Evolutionary conservation across 1,140 invertebrate species (phyloP), one percentile per base, ranked within the genome.

Genomic region (Drosophila sucinea): DNA sequence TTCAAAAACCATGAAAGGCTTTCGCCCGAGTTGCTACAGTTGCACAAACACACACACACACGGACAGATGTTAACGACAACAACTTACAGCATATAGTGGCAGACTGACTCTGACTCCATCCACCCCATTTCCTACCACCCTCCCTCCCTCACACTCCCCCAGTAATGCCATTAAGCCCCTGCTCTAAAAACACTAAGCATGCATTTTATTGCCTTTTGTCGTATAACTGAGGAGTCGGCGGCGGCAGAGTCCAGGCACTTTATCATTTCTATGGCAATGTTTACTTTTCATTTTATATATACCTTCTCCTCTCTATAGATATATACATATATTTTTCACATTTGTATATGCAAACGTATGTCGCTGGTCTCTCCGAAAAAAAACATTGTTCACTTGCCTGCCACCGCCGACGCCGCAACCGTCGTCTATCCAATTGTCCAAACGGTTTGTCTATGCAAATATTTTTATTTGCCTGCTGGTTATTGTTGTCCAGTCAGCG

Each of bases 171-270:
- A 79, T 86, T 83, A 87, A 83, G 65, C 55, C 79, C 81, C 51
- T 44, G 27, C 65, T 58, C 54, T 54, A 51, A 44, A 83, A 78
- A 70, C 55, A 77, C 83, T 83, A 87, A 87, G 83, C 84, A 87
- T 87, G 83, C 84, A 89, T 89, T 87, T 87, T 87, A 89, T 89
- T 87, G 83, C 83, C 77, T 83, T 89, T 89, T 83, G 79, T 83
- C 76, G 64, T 61, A 69, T 27, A 51, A 51, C 55, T 67, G 61
- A 57, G 44, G 47, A 66, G 27, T 56, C 64, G 55, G 32, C 29
- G 55, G 32, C 29, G n/a, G 27, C 29, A 41, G 32, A 67, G 63
- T 64, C 67, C 70, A 58, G 76, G 73, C 80, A 87, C 76, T 87
- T 89, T 87, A 87, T 87, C 83, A 87, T 87, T 87, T 87, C 83